Evolutionary conservation across 2,888 invertebrate species (phyloP), one percentile per base, ranked within the genome.

Genomic region (Hyles lineata): DNA sequence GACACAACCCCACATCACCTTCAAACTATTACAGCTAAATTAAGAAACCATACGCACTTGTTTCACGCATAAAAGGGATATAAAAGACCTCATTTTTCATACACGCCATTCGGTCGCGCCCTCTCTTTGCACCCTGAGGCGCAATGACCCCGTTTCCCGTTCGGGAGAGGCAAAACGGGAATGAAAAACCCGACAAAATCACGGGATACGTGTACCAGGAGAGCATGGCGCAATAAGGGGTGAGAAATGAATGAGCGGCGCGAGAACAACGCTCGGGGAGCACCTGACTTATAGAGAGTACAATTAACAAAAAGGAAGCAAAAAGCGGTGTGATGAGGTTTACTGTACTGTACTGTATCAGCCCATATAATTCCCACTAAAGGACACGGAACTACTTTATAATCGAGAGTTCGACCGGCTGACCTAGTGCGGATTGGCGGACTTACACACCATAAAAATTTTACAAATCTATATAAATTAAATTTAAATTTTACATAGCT

Each of bases 181-280:
- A 85, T 85, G 85, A 86, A 88, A 87, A 85, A 82, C 83, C 78
- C 83, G 80, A 85, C 83, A 80, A 86, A 89, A 89, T 89, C 89
- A 87, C 86, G 83, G 86, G 81, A 85, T 82, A 78, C 23, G 77
- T 81, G 84, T 84, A 89, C 89, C 79, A 86, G 87, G 88, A 81
- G 76, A 80, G 82, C 86, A 88, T 86, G 83, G 76, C 78, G 85
- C 84, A 82, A 88, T 84, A 85, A 87, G 85, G 82, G 84, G 81
- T 82, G 77, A 76, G 76, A 79, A 72, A 78, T 80, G 74, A 78
- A 78, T 74, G 74, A 72, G 63, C 71, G 55, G 70, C 55, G 63
- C 55, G 52, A 61, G 70, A 76, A 79, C 78, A 80, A 80, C 77
- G 74, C 70, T 75, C 78, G 76, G 76, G 1, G 43, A 15, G 11